These are phyloP conservation scores for Epinephelus awoara DNA, from an alignment of 2,797 vertebrate genomes.

Conservation along the genomic window DNA sequence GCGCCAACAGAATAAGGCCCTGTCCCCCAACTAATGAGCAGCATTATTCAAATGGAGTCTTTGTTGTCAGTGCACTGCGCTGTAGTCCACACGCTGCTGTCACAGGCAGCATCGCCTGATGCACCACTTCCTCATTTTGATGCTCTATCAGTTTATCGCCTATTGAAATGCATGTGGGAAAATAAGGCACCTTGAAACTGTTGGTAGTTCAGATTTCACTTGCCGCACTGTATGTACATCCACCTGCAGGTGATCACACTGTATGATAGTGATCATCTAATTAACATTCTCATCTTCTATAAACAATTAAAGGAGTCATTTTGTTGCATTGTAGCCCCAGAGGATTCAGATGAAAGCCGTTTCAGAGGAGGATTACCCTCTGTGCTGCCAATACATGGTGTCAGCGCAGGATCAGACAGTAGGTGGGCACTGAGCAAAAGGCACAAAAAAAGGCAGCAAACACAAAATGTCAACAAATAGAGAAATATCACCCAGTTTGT, in stretches of 20 bases:
- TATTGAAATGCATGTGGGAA: conserved; percentile 53
- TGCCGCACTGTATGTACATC: not conserved
- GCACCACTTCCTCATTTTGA: conserved; percentile 66
- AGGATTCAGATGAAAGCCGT: conserved; percentile 51
- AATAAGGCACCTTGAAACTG: conserved; percentile 55
- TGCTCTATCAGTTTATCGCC: conserved; percentile 58
- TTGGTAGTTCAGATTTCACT: conserved; percentile 29
- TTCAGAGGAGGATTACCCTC: conserved; percentile 64
- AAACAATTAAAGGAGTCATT: conserved; percentile 35
- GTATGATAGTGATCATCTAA: conserved; percentile 11
- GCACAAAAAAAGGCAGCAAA: conserved; percentile 67
- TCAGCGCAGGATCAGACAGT: conserved; percentile 73
- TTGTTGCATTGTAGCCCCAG: conserved; percentile 29
- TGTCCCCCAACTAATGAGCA: conserved; percentile 84
- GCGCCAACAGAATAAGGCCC: conserved; percentile 78
- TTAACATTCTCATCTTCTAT: conserved; percentile 25
- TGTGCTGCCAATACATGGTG: conserved; percentile 65
- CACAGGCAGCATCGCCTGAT: conserved; percentile 61
- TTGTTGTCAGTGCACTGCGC: conserved; percentile 79
- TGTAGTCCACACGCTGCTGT: conserved; percentile 66
- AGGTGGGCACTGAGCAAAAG: conserved; percentile 71
- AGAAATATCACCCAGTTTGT: conserved; percentile 80
- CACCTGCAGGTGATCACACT: conserved; percentile 15
- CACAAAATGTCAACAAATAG: conserved; percentile 81
- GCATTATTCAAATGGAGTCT: conserved; percentile 86